Conservation (phyloP, 2,888 invertebrate species). For the Notodonta dromedarius region DNA sequence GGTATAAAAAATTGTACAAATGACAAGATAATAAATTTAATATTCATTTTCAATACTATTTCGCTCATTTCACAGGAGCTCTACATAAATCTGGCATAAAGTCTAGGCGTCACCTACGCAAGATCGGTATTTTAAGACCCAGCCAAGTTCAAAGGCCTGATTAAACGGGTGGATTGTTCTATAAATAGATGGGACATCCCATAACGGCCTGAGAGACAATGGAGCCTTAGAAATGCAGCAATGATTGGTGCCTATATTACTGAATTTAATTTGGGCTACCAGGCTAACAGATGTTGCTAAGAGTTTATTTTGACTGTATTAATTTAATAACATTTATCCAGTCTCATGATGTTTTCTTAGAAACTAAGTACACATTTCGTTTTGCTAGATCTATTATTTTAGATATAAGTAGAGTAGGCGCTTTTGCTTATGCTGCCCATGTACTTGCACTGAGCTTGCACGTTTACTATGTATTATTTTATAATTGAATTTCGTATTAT, state of each 20-base stretch:
- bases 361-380: no score
- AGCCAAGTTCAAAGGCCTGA: background rate
- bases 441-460: no score
- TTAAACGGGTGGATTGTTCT: background rate
- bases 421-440: no score
- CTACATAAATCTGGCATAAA: background rate
- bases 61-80: background rate
- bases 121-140: background rate
- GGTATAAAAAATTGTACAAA: no score
- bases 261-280: background rate
- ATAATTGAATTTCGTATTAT: no score
- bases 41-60: background rate
- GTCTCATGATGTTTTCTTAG: background rate
- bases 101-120: background rate
- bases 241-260: background rate
- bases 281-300: background rate
- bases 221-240: background rate
- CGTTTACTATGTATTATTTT: no score
- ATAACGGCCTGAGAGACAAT: background rate
- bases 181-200: constrained; percentile 1
- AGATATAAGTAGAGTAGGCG: no score
- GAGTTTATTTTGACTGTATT: no score
- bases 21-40: no score
- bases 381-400: no score
- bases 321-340: background rate